Evolutionary conservation across 2,113 vertebrate genomes (phyloP).

Genomic region (Cichladusa arquata): DNA sequence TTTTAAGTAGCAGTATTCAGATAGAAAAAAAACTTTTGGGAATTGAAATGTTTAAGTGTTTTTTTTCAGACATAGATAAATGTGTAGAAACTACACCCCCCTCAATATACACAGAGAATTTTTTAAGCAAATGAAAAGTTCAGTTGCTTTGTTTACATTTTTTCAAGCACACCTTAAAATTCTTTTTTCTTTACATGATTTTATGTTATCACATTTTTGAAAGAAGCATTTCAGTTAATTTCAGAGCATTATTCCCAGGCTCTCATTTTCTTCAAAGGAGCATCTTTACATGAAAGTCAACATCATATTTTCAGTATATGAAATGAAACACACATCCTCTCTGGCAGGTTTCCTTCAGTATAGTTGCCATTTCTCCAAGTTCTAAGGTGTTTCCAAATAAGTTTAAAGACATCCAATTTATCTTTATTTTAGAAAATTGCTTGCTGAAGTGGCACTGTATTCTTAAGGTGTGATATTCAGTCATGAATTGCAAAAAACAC

Average conservation of each 20-base stretch:
- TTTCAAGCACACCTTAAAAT: neutral
- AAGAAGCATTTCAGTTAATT: neutral
- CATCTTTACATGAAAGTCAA: neutral
- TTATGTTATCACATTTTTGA: neutral
- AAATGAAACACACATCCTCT: neutral
- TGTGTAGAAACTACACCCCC: accelerated
- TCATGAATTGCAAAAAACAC: neutral
- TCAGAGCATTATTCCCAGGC: neutral
- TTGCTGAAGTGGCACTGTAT: neutral
- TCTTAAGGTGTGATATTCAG: neutral
- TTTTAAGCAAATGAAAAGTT: neutral
- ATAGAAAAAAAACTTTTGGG: neutral
- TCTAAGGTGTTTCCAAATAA: neutral
- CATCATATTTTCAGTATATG: neutral
- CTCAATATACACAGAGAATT: neutral
- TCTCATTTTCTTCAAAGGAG: neutral
- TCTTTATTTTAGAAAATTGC: neutral
- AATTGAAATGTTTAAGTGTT: neutral
- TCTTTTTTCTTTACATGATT: neutral
- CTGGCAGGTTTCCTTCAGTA: neutral
- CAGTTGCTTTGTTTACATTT: neutral
- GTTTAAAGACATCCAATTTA: neutral
- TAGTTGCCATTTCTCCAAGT: neutral
- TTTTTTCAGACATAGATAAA: neutral
- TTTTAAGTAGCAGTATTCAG: neutral